Base-by-base conservation (phyloP, 2,888 invertebrate species). In the Spilosoma lubricipeda region DNA sequence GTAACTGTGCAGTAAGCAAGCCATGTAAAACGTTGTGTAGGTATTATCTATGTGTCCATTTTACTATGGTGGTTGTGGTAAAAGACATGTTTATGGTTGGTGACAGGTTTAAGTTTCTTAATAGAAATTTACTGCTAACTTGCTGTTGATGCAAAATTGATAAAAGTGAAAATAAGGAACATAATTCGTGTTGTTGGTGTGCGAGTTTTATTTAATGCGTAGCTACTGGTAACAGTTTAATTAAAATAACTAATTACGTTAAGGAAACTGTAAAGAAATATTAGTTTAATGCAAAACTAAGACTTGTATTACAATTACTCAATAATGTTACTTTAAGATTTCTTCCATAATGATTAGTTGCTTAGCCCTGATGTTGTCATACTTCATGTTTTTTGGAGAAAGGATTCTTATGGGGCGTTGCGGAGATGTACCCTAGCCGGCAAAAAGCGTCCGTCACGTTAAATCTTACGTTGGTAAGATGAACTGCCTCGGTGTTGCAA, bases 71-170 rank as follows among this genome's bases (percentile, higher is more conserved):
- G 79, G 80, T 82, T 77, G 84, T 85, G 81, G 90, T 89, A 82
- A 80, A 80, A 84, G 89, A 80, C 82, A 80, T 86, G 90, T 89
- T 91, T 91, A 90, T 90, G 89, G 88, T 90, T 88, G 90, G 86
- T 86, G 90, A 89, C 91, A 90, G 91, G 85, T 88, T 87, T 83
- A 85, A 87, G 83, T 86, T 88, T 82, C 83, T 84, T 77, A 78
- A 85, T 77, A 85, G 85, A 87, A 83, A 84, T 27, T 67, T 13
- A 48, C 48, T 67, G 18, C 48, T 33, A 67, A n/a, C 67, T 67
- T 20, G 48, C 20, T 23, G 30, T 33, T 48, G 45, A 48, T 67
- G 33, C 23, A 23, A 67, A 48, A 67, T 8, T 48, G 23, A 23
- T 48, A 30, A 67, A 9, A 67, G 30, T 33, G 30, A 67, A 67